These are phyloP conservation scores for Echinops telfairi DNA, from an alignment of 2,113 vertebrate species.

Conservation along the genomic window DNA sequence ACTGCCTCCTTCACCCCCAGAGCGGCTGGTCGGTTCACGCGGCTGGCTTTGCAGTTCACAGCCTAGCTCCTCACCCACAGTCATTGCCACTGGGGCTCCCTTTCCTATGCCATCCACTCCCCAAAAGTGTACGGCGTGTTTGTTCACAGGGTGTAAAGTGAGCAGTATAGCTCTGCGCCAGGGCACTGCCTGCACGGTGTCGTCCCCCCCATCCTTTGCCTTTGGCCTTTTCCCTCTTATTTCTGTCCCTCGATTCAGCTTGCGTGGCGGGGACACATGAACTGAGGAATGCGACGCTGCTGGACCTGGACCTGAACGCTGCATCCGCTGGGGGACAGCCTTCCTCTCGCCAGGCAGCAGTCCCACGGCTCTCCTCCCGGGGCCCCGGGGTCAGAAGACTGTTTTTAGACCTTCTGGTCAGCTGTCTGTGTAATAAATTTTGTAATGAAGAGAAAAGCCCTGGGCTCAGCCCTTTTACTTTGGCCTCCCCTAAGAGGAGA, in stretches of 20 bases:
- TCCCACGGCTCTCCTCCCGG: not conserved
- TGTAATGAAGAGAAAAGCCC: slow-evolving; percentile 68
- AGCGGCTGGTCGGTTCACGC: no score
- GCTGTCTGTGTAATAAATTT: slow-evolving; percentile 61
- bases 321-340: no score
- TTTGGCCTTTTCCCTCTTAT: not conserved
- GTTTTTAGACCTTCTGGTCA: slow-evolving; percentile 75
- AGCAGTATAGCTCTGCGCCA: not conserved
- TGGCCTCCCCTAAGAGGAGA: not conserved
- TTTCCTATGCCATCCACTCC: not conserved
- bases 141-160: not conserved
- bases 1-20: no score
- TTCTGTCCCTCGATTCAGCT: slow-evolving; percentile 36
- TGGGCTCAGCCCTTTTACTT: slow-evolving; percentile 14
- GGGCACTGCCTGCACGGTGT: not conserved
- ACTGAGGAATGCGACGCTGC: slow-evolving; percentile 59
- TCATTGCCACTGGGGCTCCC: no score
- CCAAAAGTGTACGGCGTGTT: not conserved
- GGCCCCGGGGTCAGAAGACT: slow-evolving; percentile 26
- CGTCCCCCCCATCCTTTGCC: no score
- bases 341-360: not conserved
- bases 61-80: no score
- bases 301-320: not conserved
- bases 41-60: no score
- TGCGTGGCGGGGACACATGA: slow-evolving; percentile 6